Evolutionary conservation across 2,113 vertebrate genomes (phyloP).

Genomic region (Misgurnus anguillicaudatus): DNA sequence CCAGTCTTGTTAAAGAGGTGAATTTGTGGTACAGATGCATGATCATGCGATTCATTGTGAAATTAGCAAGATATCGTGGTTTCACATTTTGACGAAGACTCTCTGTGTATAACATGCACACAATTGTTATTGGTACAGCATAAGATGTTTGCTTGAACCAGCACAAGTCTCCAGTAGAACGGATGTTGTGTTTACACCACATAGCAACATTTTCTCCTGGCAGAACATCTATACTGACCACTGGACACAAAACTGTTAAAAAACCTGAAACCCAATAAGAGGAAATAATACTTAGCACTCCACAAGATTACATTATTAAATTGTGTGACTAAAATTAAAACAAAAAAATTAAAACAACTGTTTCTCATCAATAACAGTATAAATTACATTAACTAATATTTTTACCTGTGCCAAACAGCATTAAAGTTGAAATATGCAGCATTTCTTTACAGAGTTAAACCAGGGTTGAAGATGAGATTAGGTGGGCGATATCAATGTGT

Average conservation of each 20-base stretch:
- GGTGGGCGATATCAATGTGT: constrained; percentile 13
- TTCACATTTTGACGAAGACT: no score
- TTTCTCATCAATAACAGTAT: not conserved
- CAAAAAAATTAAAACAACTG: not conserved
- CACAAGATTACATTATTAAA: not conserved
- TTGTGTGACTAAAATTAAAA: no score
- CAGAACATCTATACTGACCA: not conserved
- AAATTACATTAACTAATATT: not conserved
- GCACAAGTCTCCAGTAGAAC: not conserved
- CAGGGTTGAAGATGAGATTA: constrained; percentile 28
- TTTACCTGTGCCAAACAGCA: not conserved
- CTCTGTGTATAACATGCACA: not conserved
- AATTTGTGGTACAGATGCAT: not conserved
- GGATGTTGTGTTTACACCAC: not conserved
- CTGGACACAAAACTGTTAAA: not conserved
- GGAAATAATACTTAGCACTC: not conserved
- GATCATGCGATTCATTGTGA: not conserved
- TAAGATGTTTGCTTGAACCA: constrained; percentile 15
- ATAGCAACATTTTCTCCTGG: not conserved
- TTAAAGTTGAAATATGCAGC: constrained; percentile 1
- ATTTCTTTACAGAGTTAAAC: constrained; percentile 12
- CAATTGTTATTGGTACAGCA: not conserved
- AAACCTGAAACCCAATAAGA: constrained; percentile 13
- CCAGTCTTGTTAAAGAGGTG: not conserved
- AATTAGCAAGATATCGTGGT: no score